Evolutionary conservation across 1,140 invertebrate species (phyloP).

Genomic region (Lethrus apterus): DNA sequence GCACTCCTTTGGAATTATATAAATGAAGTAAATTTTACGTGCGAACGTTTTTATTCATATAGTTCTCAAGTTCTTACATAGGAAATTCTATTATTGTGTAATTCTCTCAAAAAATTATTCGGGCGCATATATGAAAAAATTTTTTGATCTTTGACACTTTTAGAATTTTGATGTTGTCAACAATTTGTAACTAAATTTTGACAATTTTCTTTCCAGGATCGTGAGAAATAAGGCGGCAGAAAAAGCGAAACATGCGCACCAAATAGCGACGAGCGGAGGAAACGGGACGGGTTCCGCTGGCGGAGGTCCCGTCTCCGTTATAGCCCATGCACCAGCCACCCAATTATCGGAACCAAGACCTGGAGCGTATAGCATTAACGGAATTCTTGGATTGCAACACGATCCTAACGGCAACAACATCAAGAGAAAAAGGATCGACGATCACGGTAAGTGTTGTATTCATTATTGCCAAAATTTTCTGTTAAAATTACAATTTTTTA

Average conservation of each 20-base stretch:
- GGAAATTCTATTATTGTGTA: too few relatives aligned
- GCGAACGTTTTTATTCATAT: too few relatives aligned
- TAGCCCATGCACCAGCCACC: slow-evolving; percentile 58
- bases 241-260: slow-evolving; percentile 86
- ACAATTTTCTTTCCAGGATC: slow-evolving; percentile 64
- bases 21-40: too few relatives aligned
- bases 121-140: too few relatives aligned
- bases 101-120: too few relatives aligned
- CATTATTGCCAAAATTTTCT: too few relatives aligned
- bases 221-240: slow-evolving; percentile 94
- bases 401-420: slow-evolving; percentile 63
- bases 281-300: slow-evolving; percentile 42
- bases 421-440: slow-evolving; percentile 65
- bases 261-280: slow-evolving; percentile 55
- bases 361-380: slow-evolving; percentile 87
- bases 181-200: too few relatives aligned
- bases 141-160: too few relatives aligned
- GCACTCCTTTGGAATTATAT: too few relatives aligned
- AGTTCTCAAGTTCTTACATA: too few relatives aligned
- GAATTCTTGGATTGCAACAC: slow-evolving; percentile 84
- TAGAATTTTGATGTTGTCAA: too few relatives aligned
- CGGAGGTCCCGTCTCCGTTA: slow-evolving; percentile 54
- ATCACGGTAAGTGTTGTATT: slow-evolving; percentile 53
- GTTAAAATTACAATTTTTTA: too few relatives aligned
- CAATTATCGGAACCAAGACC: slow-evolving; percentile 46